Base-by-base conservation (phyloP, 2,797 vertebrate species). In the Micromesistius poutassou region DNA sequence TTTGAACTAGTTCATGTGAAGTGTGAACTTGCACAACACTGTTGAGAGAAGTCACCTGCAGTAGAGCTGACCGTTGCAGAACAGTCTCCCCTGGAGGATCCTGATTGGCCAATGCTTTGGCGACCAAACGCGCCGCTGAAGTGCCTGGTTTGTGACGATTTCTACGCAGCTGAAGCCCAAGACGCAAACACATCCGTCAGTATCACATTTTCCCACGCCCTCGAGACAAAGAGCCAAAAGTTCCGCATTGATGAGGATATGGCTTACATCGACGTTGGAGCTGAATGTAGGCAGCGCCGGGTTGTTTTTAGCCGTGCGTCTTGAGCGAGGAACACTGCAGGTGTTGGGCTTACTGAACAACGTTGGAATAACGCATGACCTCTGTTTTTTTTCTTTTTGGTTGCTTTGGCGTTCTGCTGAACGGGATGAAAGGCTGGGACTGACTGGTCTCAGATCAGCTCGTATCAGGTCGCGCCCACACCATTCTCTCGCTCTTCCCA, bases 91-190 rank as follows among this genome's bases (percentile, higher is more conserved):
- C 88, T 25, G 85, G 80, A 73, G 86, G 87, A 25, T 88, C 84
- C 9, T 84, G 86, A 19, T 92, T 91, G 76, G 94, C 89, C 94
- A 96, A 90, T 4, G 94, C 94, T 73, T 88, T 93, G 28, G 94
- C 94, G 81, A 95, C 89, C 19, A 76, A 74, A 55, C 87, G 89
- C 19, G 91, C 89, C 28, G 82, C 78, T 7, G 82, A 87, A n/a
- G 83, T 90, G 38, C 77, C 81, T 73, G 76, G 80, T 70, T 86
- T 79, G 14, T 80, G 71, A 75, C 76, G 71, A 76, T 84, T 85
- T 78, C 85, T 87, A 76, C 35, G 71, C 62, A 94, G 80, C 94
- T 95, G 79, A 0, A 0, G 77, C 25, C 30, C 8, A 31, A 79
- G 3, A 76, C 35, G 7, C 9, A 62, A 25, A 62, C 55, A 62